Conservation (phyloP, 2,113 vertebrate species). For the Brachyhypopomus gauderio region DNA sequence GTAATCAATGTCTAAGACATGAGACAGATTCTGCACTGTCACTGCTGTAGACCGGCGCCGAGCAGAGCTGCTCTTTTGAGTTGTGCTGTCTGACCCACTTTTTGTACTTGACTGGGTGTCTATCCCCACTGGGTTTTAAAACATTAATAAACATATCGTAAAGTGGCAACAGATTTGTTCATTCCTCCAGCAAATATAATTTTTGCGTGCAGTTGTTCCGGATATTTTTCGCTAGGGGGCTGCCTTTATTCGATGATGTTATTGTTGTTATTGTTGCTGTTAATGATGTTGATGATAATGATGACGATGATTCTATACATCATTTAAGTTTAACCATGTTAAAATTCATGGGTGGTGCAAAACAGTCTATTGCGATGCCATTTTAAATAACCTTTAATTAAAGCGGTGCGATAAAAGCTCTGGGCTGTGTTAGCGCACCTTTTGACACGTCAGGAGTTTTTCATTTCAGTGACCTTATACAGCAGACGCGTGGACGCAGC, state of each 20-base stretch:
- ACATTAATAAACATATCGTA: not conserved
- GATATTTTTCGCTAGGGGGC: slow-evolving; percentile 30
- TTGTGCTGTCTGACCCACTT: slow-evolving; percentile 61
- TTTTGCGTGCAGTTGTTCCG: not conserved
- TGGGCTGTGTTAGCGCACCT: not conserved
- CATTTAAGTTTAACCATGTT: not conserved
- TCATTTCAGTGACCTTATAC: not conserved
- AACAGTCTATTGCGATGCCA: not conserved
- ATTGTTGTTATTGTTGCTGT: not conserved
- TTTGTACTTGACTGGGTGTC: slow-evolving; percentile 54
- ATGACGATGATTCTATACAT: not conserved
- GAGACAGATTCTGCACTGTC: slow-evolving; percentile 30
- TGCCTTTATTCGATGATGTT: slow-evolving; percentile 1
- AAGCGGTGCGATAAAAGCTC: not conserved
- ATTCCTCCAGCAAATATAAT: not conserved
- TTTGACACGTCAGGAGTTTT: not conserved
- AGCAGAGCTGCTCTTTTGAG: slow-evolving; percentile 47
- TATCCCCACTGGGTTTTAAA: slow-evolving; percentile 40
- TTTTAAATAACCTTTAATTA: not conserved
- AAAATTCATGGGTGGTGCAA: not conserved
- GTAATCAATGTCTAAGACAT: not conserved
- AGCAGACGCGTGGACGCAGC: not conserved
- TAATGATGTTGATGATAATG: not conserved
- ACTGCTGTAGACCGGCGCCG: slow-evolving; percentile 39
- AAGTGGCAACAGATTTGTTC: not conserved